These are phyloP conservation scores for Limenitis camilla DNA, from an alignment of 2,888 invertebrate species.

Conservation along the genomic window DNA sequence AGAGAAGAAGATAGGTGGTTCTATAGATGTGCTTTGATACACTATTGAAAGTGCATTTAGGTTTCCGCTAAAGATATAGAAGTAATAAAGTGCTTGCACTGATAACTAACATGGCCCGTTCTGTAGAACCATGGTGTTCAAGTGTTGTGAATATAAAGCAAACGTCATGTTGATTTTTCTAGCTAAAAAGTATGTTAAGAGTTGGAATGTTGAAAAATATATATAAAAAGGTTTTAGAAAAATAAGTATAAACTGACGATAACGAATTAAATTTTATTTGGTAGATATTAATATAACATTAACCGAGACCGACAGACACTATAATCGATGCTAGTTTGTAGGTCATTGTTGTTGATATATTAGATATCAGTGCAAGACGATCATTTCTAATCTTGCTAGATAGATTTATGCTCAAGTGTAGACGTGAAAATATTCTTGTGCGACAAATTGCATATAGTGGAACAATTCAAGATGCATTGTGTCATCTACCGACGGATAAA, in stretches of 20 bases:
- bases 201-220: slow-evolving; percentile 24
- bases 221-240: slow-evolving; percentile 11
- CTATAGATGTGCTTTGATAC: slow-evolving; percentile 53
- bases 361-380: slow-evolving; percentile 29
- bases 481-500: slow-evolving; percentile 50
- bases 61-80: slow-evolving; percentile 17
- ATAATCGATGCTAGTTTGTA: slow-evolving; percentile 22
- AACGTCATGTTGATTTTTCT: slow-evolving; percentile 5
- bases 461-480: slow-evolving; percentile 65
- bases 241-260: too few relatives aligned
- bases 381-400: slow-evolving; percentile 39
- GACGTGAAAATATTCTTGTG: slow-evolving; percentile 47
- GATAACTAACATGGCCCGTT: slow-evolving; percentile 24
- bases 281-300: background rate
- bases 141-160: slow-evolving; percentile 8
- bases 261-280: background rate
- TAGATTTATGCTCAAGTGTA: slow-evolving; percentile 35
- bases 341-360: slow-evolving; percentile 23
- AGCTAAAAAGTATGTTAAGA: slow-evolving; percentile 13
- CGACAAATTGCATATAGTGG: slow-evolving; percentile 58
- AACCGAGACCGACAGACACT: slow-evolving; percentile 11
- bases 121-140: slow-evolving; percentile 18
- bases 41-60: slow-evolving; percentile 28
- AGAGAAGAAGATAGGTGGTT: slow-evolving; percentile 34
- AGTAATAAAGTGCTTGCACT: slow-evolving; percentile 23